phyloP scores from a whole-genome alignment of 2,797 vertebrate species.

The Falco rusticolus region DNA sequence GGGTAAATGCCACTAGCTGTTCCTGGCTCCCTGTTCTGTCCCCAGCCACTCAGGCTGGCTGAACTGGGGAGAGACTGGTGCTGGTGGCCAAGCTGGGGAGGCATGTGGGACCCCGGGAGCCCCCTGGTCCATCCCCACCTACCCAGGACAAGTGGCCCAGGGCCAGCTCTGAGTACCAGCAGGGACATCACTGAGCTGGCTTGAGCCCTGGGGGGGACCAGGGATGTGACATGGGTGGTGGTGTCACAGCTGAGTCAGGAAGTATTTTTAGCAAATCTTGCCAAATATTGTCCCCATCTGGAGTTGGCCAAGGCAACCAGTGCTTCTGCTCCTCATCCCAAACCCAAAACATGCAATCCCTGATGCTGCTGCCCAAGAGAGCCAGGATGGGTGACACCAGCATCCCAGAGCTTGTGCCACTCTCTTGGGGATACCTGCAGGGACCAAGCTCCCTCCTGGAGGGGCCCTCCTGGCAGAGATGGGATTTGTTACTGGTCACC shows the following conservation, averaged over 20 bases:
- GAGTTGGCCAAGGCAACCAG: not conserved
- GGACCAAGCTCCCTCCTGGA: not conserved
- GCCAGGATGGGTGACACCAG: accelerated
- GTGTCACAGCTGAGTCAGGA: not conserved
- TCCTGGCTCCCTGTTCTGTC: not conserved
- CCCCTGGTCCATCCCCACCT: too few relatives aligned
- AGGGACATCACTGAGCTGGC: accelerated
- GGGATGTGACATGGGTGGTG: not conserved
- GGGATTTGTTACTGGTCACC: not conserved
- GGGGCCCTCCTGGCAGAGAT: not conserved
- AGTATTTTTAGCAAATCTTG: slow-evolving; percentile 23
- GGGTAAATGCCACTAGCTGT: not conserved
- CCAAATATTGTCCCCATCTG: not conserved
- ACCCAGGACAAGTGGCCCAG: not conserved
- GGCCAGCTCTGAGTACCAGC: not conserved
- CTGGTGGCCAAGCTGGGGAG: not conserved
- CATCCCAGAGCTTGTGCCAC: not conserved
- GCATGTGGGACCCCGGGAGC: accelerated
- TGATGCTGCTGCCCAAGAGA: accelerated
- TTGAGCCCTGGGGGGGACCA: not conserved
- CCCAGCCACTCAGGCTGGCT: not conserved
- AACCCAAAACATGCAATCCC: not conserved
- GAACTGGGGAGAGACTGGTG: not conserved
- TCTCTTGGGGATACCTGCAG: not conserved
- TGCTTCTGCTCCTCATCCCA: not conserved